Conservation (phyloP, 2,888 invertebrate genomes). For the Calameuta pallipes region DNA sequence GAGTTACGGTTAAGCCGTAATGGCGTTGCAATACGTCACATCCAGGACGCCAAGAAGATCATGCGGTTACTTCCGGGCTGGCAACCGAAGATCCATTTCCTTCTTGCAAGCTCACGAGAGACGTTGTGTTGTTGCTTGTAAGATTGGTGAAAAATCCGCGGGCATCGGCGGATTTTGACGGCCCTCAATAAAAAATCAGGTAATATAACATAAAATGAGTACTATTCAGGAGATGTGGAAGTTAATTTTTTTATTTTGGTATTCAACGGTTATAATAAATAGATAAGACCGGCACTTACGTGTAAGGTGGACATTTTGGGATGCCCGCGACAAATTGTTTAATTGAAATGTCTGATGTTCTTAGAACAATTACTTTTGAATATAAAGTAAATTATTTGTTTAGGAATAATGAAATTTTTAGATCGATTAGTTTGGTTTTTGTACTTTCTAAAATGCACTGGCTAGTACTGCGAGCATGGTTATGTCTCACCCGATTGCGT, state of each 20-base stretch:
- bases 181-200: conserved; percentile 1
- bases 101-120: neutral
- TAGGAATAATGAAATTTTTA: neutral
- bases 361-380: neutral
- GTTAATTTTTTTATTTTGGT: neutral
- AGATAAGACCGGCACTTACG: neutral
- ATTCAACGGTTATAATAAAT: neutral
- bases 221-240: neutral
- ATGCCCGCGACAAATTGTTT: neutral
- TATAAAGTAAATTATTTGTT: neutral
- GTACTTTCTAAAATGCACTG: neutral
- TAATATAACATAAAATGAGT: conserved; percentile 2
- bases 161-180: conserved; percentile 18
- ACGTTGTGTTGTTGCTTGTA: neutral
- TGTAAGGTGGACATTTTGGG: neutral
- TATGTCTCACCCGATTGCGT: no score
- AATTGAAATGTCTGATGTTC: neutral
- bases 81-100: neutral
- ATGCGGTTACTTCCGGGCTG: neutral
- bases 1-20: neutral
- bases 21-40: neutral
- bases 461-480: neutral
- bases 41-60: neutral
- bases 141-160: conserved; percentile 13
- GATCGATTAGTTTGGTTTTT: neutral